Percentiles rank a stretch among this genome's conserved stretches.
phyloP scores from a whole-genome alignment of 2,113 vertebrate genomes.

The Pseudolaguvia tuberculata region DNA sequence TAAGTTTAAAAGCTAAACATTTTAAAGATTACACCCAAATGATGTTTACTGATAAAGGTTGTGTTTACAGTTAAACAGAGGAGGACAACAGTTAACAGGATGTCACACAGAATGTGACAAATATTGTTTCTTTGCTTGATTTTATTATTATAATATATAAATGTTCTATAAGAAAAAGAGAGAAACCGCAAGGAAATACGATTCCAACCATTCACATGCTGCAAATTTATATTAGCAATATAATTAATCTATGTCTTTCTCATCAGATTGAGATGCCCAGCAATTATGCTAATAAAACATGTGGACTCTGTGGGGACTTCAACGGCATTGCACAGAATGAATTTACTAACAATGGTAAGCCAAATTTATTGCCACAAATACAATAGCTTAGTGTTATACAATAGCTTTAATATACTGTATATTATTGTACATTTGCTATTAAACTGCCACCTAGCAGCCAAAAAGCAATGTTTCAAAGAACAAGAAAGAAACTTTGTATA shows the following conservation, averaged over 20 bases:
- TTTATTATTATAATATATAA: background rate
- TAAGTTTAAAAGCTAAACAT: background rate
- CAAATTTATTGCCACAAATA: background rate
- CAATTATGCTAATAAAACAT: conserved; percentile 63
- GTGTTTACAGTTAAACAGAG: conserved; percentile 3
- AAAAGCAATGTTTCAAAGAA: no score
- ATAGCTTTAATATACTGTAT: no score
- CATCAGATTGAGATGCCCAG: conserved; percentile 65
- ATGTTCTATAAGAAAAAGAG: no score
- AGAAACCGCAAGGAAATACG: no score
- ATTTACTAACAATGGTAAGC: conserved; percentile 52
- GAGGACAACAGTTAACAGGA: background rate
- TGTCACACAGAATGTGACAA: background rate
- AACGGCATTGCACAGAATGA: conserved; percentile 58
- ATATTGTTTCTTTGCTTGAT: background rate
- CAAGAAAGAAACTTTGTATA: no score
- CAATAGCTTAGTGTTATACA: no score
- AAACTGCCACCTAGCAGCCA: no score
- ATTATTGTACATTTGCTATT: no score
- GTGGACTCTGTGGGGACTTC: conserved; percentile 71
- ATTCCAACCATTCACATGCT: background rate
- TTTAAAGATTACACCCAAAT: background rate
- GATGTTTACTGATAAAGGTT: background rate
- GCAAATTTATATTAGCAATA: background rate
- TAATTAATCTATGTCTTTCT: background rate